Evolutionary conservation across 2,888 invertebrate species (phyloP).

Genomic region (Poecilus cupreus): DNA sequence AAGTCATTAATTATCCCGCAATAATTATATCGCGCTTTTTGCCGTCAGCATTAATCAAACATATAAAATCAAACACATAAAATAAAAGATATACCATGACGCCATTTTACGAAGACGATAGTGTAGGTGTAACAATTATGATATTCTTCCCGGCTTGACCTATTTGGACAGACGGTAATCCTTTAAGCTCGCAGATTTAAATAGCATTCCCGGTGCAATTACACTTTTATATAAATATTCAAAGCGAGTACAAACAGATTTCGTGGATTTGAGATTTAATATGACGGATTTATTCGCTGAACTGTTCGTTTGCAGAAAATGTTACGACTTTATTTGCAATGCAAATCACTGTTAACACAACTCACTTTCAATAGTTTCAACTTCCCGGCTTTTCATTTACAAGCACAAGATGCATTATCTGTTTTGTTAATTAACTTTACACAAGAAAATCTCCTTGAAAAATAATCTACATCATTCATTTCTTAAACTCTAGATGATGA

Average conservation of each 20-base stretch:
- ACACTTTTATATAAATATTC: slow-evolving; percentile 37
- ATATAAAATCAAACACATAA: too few relatives aligned
- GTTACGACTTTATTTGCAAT: slow-evolving; percentile 4
- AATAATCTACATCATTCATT: too few relatives aligned
- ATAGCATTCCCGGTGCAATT: slow-evolving; percentile 18
- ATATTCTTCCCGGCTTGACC: neutral
- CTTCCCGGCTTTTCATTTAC: neutral
- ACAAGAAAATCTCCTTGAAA: too few relatives aligned
- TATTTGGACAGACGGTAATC: slow-evolving; percentile 7
- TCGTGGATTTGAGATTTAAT: slow-evolving; percentile 25
- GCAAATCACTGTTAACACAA: slow-evolving; percentile 10
- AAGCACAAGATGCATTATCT: too few relatives aligned
- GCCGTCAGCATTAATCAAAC: neutral
- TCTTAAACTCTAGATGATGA: too few relatives aligned
- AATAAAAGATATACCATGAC: too few relatives aligned
- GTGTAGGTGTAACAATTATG: neutral
- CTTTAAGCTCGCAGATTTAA: slow-evolving; percentile 25
- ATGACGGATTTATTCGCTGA: slow-evolving; percentile 20
- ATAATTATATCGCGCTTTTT: neutral
- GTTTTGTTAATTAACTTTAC: too few relatives aligned
- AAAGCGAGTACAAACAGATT: slow-evolving; percentile 37
- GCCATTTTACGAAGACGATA: too few relatives aligned
- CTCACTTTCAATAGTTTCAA: slow-evolving; percentile 21
- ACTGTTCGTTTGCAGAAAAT: slow-evolving; percentile 1
- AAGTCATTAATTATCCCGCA: neutral